Conservation (phyloP, 2,888 invertebrate species). For the Empis stercorea region DNA sequence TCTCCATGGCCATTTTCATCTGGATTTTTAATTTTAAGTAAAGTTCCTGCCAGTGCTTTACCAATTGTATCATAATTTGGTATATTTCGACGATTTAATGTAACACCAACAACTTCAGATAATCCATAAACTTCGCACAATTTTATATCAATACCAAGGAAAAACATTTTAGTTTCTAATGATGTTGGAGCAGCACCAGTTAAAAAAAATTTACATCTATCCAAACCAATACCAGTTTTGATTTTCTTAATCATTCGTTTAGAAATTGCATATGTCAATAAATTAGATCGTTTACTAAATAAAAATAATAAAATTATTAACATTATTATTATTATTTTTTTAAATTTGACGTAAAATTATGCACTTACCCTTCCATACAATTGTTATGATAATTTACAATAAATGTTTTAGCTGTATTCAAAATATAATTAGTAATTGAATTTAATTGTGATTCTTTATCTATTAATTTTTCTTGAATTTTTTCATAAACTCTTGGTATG, state of each 20-base stretch:
- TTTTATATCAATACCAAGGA: constrained; percentile 73
- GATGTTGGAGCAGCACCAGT: constrained; percentile 77
- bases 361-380: constrained; percentile 43
- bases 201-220: constrained; percentile 49
- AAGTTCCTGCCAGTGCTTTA: constrained; percentile 46
- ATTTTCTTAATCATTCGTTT: constrained; percentile 56
- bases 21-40: constrained; percentile 51
- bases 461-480: constrained; percentile 75
- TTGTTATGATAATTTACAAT: constrained; percentile 46
- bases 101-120: constrained; percentile 60
- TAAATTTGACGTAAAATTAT: too few species aligned
- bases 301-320: neutral
- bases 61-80: constrained; percentile 60
- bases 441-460: constrained; percentile 55
- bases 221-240: constrained; percentile 62
- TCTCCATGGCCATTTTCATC: constrained; percentile 62
- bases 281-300: neutral
- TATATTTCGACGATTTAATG: constrained; percentile 23
- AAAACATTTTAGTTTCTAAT: constrained; percentile 67
- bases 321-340: neutral
- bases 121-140: constrained; percentile 77
- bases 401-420: constrained; percentile 50
- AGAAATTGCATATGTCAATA: constrained; percentile 18
- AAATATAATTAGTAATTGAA: constrained; percentile 51
- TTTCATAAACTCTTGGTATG: constrained; percentile 87